Evolutionary conservation across 2,113 vertebrate species (phyloP).

Genomic region (Promerops cafer): DNA sequence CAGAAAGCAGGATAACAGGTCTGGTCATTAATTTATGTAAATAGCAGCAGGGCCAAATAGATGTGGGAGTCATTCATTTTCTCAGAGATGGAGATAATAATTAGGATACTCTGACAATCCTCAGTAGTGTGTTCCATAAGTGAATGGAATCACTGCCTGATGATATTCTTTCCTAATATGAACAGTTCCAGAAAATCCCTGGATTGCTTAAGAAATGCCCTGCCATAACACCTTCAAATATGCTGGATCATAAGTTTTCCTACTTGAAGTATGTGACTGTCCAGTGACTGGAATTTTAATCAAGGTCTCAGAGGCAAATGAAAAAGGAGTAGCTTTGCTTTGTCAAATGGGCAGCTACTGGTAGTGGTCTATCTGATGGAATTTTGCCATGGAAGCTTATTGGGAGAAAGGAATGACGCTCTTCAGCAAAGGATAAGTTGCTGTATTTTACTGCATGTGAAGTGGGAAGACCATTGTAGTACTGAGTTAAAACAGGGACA

Average conservation of each 20-base stretch:
- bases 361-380: not conserved
- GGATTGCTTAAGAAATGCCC: not conserved
- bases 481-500: not conserved
- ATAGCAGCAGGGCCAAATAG: not conserved
- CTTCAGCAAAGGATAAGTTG: not conserved
- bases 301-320: not conserved
- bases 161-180: not conserved
- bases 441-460: not conserved
- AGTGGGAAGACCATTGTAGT: not conserved
- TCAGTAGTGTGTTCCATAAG: not conserved
- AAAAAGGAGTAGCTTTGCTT: not conserved
- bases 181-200: not conserved
- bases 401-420: not conserved
- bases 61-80: not conserved
- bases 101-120: not conserved
- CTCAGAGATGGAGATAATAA: not conserved
- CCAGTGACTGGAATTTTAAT: not conserved
- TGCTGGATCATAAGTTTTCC: not conserved
- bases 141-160: not conserved
- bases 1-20: not conserved
- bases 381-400: not conserved
- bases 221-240: not conserved
- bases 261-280: not conserved
- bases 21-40: not conserved
- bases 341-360: not conserved